A percentile compares a stretch with the other conserved stretches of the same genome.
Evolutionary conservation across 2,888 invertebrate species (phyloP).

Genomic region (Pheosia tremula): DNA sequence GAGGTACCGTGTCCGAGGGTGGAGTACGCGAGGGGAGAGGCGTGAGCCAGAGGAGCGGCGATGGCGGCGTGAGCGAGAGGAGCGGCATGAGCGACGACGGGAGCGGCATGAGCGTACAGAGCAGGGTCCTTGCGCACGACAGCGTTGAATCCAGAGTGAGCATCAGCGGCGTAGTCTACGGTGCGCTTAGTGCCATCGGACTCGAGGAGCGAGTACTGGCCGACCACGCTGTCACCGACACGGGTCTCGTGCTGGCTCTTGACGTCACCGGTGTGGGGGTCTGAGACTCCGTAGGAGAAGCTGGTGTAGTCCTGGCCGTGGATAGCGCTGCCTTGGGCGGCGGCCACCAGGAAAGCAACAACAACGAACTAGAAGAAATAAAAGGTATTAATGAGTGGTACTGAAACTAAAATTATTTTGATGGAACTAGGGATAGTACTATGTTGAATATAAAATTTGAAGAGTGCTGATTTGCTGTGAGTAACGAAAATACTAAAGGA

Average conservation of each 20-base stretch:
- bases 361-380: conserved; percentile 69
- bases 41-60: conserved; percentile 46
- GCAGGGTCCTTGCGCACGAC: conserved; percentile 80
- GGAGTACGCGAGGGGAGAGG: conserved; percentile 44
- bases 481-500: conserved; percentile 24
- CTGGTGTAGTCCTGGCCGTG: conserved; percentile 72
- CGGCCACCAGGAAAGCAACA: conserved; percentile 74
- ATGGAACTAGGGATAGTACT: too few relatives aligned
- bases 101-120: conserved; percentile 51
- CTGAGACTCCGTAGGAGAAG: conserved; percentile 78
- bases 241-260: conserved; percentile 86
- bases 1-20: conserved; percentile 36
- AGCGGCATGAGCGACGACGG: conserved; percentile 61
- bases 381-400: not conserved
- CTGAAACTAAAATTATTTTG: not conserved
- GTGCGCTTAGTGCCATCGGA: conserved; percentile 87
- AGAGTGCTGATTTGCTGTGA: too few relatives aligned
- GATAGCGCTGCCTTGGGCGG: conserved; percentile 70
- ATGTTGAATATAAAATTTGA: too few relatives aligned
- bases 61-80: conserved; percentile 53
- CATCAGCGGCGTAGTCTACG: conserved; percentile 85
- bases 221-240: conserved; percentile 86
- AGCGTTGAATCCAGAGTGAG: conserved; percentile 83
- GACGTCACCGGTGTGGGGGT: conserved; percentile 79
- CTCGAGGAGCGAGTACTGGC: conserved; percentile 80